A percentile compares a stretch with the other conserved stretches of the same genome.
Evolutionary conservation across 2,797 vertebrate genomes (phyloP).

Genomic region (Ispidina lecontei): DNA sequence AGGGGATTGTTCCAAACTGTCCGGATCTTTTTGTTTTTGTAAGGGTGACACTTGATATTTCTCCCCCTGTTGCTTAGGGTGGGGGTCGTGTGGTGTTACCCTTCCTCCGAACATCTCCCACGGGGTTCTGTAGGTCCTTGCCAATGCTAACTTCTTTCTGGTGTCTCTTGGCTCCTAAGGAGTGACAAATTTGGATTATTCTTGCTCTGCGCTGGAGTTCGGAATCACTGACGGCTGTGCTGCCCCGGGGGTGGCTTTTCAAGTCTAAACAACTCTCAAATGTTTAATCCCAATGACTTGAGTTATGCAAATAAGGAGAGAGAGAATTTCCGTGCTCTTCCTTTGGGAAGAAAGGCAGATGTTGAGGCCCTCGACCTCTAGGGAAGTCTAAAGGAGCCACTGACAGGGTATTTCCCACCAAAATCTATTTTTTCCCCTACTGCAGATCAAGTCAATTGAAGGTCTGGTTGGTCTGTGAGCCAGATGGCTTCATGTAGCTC

Average conservation of each 20-base stretch:
- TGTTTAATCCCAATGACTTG: not conserved
- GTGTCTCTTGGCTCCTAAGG: rapidly evolving
- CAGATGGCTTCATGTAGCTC: not conserved
- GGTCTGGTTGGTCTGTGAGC: not conserved
- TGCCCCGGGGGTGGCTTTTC: not conserved
- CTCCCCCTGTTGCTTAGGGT: rapidly evolving
- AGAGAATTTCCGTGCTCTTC: not conserved
- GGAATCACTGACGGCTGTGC: rapidly evolving
- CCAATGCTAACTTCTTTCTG: not conserved
- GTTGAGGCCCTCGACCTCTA: not conserved
- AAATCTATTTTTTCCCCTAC: not conserved
- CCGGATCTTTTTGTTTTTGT: not conserved
- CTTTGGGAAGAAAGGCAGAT: not conserved
- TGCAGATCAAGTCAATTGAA: not conserved
- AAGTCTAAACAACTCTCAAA: not conserved
- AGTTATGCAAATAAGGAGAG: not conserved
- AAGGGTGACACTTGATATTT: rapidly evolving
- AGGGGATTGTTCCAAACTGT: rapidly evolving
- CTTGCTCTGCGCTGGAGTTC: not conserved
- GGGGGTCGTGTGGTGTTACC: rapidly evolving
- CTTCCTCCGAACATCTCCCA: not conserved
- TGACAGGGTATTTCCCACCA: not conserved
- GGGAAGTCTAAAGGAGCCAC: not conserved
- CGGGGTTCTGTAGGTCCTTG: not conserved
- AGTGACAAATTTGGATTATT: not conserved